Percentiles rank a stretch among this genome's conserved stretches.
Evolutionary conservation across 2,113 vertebrate species (phyloP).

Genomic region (Chaenocephalus aceratus): DNA sequence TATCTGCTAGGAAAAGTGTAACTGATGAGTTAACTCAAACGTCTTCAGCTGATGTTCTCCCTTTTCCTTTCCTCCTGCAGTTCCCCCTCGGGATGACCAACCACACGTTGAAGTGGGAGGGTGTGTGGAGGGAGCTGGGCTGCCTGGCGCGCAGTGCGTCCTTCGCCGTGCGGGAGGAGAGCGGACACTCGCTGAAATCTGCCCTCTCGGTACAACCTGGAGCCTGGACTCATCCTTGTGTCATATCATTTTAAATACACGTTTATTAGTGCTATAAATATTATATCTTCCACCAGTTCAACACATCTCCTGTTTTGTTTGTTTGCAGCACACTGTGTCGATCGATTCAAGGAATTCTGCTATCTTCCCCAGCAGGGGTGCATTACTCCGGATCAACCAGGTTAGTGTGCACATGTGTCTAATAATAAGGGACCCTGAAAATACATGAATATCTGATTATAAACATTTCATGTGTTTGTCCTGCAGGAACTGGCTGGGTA

Average conservation of each 20-base stretch:
- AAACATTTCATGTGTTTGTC: too few species aligned
- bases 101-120: slow-evolving; percentile 96
- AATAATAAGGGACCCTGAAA: neutral
- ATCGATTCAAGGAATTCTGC: slow-evolving; percentile 93
- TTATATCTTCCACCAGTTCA: neutral
- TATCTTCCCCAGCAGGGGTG: slow-evolving; percentile 91
- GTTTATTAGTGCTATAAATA: neutral
- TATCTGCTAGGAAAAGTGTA: too few species aligned
- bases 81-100: slow-evolving; percentile 92
- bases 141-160: slow-evolving; percentile 94
- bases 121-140: slow-evolving; percentile 95
- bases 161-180: slow-evolving; percentile 94
- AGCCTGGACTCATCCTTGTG: neutral
- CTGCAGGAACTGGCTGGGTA: slow-evolving; percentile 94
- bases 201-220: slow-evolving; percentile 88
- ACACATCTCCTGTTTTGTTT: neutral
- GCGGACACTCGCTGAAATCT: slow-evolving; percentile 95
- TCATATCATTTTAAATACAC: too few species aligned
- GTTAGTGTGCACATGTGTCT: slow-evolving; percentile 62
- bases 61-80: slow-evolving; percentile 70
- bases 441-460: neutral
- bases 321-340: slow-evolving; percentile 90
- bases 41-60: neutral
- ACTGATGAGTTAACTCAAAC: neutral
- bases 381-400: slow-evolving; percentile 95